Percentiles rank a stretch among this genome's conserved stretches.
Conservation (phyloP, 2,888 invertebrate species). For the Scaptomyza tumidula region DNA sequence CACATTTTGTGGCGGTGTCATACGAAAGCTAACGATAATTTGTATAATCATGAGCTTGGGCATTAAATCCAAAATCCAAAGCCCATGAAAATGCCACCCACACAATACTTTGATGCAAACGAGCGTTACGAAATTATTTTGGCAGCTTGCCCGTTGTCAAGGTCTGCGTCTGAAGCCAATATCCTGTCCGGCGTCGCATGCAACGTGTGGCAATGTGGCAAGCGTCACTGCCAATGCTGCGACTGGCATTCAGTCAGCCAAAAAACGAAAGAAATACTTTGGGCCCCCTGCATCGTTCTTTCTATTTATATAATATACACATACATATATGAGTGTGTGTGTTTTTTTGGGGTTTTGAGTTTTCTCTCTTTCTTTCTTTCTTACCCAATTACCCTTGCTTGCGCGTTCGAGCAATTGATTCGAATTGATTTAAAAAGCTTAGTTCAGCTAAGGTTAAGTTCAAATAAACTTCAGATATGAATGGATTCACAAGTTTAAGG, state of each 20-base stretch:
- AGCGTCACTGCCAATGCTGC: conserved; percentile 5
- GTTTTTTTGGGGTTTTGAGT: not conserved
- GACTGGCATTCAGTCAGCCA: conserved; percentile 22
- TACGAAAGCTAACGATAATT: conserved; percentile 19
- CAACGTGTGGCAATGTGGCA: conserved; percentile 12
- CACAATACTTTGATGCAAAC: conserved; percentile 33
- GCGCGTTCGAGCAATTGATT: not conserved
- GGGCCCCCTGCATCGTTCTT: not conserved
- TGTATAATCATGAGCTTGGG: conserved; percentile 26
- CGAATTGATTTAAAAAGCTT: not conserved
- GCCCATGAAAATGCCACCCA: not conserved
- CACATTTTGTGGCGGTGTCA: conserved; percentile 5
- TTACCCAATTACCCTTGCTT: no score
- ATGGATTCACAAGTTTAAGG: not conserved
- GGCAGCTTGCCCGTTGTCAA: conserved; percentile 63
- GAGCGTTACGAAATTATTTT: conserved; percentile 68
- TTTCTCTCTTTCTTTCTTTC: not conserved
- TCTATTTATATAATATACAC: not conserved
- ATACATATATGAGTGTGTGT: not conserved
- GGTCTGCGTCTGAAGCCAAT: conserved; percentile 42
- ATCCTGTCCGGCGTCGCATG: conserved; percentile 28
- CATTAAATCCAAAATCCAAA: conserved; percentile 6
- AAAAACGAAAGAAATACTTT: not conserved
- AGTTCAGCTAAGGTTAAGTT: not conserved
- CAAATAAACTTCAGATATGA: not conserved